Base-by-base conservation (phyloP, 2,888 invertebrate species). In the Ferrisia virgata region DNA sequence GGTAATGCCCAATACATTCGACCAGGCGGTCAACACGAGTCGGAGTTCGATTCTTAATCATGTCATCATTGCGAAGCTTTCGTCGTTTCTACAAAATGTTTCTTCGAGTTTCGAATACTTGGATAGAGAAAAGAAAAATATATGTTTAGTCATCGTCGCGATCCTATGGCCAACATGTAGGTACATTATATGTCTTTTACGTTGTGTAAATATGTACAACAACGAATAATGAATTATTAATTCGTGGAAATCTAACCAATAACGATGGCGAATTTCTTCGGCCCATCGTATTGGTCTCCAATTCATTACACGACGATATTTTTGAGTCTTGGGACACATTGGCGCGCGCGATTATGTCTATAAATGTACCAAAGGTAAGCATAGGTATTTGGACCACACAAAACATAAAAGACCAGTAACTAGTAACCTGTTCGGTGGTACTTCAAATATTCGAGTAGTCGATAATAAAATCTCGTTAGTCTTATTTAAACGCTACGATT, bases 391-490 rank as follows among this genome's bases (percentile, higher is more conserved):
- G 58, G 58, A 64, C 58, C 58, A 64, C 58, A 64, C 58, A 28
- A 4, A 6, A 53, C 28, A 64, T 28, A 64, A 28, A 64, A 64
- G 58, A 64, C 58, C 58, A 13, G 58, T 64, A 64, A 64, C 28
- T 25, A 64, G 58, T 64, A 64, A 64, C 58, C 58, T 64, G 58
- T 64, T 64, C 28, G 58, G 28, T 11, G 58, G 28, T 64, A 64
- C 58, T 64, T 64, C 25, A 64, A 64, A 72, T 72, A 72, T 72
- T 72, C 72, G 72, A 72, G 72, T 33, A 72, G 72, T 72, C 72
- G 33, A 33, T 72, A 72, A 72, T 72, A 72, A 72, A 72, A 72
- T 72, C 72, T 72, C 72, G 72, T 72, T 72, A 72, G 33, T 72
- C 31, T 31, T 33, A 31, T 72, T 72, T 33, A 6, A 64, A 64